These are phyloP conservation scores for Strigops habroptila DNA, from an alignment of 2,113 vertebrate species.

Conservation along the genomic window DNA sequence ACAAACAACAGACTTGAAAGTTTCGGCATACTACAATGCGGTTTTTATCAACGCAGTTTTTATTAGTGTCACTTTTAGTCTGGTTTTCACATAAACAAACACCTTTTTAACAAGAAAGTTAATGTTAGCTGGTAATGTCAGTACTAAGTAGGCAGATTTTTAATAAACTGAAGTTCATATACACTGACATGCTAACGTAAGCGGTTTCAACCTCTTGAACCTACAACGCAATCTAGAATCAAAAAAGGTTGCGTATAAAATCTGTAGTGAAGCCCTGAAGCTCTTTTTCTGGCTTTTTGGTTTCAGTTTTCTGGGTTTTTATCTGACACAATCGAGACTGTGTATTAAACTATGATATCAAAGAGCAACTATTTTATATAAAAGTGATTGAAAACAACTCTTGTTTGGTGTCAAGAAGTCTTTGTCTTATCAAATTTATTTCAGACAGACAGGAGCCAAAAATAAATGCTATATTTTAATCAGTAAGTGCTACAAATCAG, in stretches of 20 bases:
- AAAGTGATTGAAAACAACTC: not conserved
- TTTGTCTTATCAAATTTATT: not conserved
- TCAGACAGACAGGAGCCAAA: not conserved
- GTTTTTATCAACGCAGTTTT: not conserved
- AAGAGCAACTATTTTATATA: not conserved
- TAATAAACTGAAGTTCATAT: not conserved
- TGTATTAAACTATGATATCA: not conserved
- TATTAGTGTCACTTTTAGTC: not conserved
- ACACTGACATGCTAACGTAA: not conserved
- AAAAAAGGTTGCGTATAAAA: not conserved
- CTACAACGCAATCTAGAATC: not conserved
- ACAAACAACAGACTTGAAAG: slow-evolving; percentile 24
- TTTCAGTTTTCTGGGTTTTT: not conserved
- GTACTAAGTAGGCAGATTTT: not conserved
- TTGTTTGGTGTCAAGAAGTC: not conserved
- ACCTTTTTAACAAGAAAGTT: not conserved
- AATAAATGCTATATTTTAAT: not conserved
- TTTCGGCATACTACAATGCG: not conserved
- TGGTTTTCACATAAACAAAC: not conserved
- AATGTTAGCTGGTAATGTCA: not conserved
- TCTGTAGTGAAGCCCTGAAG: not conserved
- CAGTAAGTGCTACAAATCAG: not conserved
- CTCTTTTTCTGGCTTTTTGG: not conserved
- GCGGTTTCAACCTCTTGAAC: not conserved
- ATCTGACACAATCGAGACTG: not conserved